Conservation (phyloP, 1,140 invertebrate species). For the Drosophila orosa region DNA sequence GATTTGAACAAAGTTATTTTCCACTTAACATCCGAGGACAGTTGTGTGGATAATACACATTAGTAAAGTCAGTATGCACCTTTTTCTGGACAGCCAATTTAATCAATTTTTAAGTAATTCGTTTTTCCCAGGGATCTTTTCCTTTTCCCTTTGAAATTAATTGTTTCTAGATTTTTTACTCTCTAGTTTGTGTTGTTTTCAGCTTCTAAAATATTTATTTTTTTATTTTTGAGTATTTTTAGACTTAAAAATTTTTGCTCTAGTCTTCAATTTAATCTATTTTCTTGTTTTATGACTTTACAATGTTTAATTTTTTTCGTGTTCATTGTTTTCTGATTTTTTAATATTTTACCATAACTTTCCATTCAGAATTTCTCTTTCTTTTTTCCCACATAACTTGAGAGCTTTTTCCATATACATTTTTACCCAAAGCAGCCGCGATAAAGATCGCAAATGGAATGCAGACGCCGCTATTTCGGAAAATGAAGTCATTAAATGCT, state of each 20-base stretch:
- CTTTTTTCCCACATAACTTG: conserved; percentile 25
- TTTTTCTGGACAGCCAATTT: background rate
- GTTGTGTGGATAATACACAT: background rate
- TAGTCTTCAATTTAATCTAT: no score
- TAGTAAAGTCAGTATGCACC: background rate
- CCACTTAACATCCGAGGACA: conserved; percentile 52
- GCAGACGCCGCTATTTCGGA: conserved; percentile 54
- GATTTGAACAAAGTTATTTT: conserved; percentile 60
- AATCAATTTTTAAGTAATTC: background rate
- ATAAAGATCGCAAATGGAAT: conserved; percentile 63
- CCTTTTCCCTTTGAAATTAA: no score
- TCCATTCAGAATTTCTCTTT: background rate
- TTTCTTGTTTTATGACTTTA: background rate
- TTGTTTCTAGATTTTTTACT: no score
- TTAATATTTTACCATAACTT: no score
- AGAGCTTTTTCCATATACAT: conserved; percentile 39
- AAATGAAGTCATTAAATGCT: conserved; percentile 82
- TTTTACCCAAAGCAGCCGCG: conserved; percentile 33
- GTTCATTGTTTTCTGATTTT: background rate
- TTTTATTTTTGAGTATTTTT: background rate
- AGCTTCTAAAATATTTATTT: background rate
- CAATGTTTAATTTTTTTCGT: background rate
- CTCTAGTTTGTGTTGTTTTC: no score
- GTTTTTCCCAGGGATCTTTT: no score
- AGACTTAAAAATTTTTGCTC: no score